These are phyloP conservation scores for Athripsodes cinereus DNA, from an alignment of 2,888 invertebrate species.

Conservation along the genomic window DNA sequence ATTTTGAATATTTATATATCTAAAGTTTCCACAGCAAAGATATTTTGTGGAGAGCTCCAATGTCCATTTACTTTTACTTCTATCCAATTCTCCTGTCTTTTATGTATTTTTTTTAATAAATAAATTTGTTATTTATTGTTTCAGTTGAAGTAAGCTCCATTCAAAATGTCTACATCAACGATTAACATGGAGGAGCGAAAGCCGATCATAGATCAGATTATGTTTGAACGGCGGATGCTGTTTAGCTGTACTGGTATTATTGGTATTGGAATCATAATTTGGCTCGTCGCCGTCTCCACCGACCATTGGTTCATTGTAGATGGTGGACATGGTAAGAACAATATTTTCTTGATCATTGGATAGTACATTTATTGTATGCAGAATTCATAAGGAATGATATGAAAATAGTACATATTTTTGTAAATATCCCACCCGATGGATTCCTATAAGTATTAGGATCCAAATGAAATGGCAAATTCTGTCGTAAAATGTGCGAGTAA, in stretches of 20 bases:
- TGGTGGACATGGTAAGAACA: slow-evolving; percentile 31
- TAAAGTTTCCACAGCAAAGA: too few relatives aligned
- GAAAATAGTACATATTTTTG: too few relatives aligned
- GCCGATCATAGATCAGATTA: slow-evolving; percentile 54
- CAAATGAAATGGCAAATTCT: too few relatives aligned
- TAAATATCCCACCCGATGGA: too few relatives aligned
- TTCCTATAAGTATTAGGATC: too few relatives aligned
- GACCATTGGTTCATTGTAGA: slow-evolving; percentile 64
- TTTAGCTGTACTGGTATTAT: slow-evolving; percentile 63
- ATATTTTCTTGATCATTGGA: not conserved
- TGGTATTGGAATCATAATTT: slow-evolving; percentile 59
- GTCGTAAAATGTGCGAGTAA: too few relatives aligned
- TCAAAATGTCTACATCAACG: slow-evolving; percentile 55
- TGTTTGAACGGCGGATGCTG: slow-evolving; percentile 66
- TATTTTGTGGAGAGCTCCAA: too few relatives aligned
- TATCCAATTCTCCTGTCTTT: too few relatives aligned
- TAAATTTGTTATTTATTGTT: slow-evolving; percentile 4
- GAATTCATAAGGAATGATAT: not conserved
- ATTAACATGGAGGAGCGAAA: slow-evolving; percentile 54
- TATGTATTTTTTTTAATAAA: too few relatives aligned
- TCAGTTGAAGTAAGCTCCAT: not conserved
- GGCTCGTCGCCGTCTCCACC: slow-evolving; percentile 69
- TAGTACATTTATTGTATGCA: not conserved
- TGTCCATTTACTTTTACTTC: too few relatives aligned
- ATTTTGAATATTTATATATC: too few relatives aligned